Conservation (phyloP, 2,888 invertebrate genomes). For the Gortyna flavago region DNA sequence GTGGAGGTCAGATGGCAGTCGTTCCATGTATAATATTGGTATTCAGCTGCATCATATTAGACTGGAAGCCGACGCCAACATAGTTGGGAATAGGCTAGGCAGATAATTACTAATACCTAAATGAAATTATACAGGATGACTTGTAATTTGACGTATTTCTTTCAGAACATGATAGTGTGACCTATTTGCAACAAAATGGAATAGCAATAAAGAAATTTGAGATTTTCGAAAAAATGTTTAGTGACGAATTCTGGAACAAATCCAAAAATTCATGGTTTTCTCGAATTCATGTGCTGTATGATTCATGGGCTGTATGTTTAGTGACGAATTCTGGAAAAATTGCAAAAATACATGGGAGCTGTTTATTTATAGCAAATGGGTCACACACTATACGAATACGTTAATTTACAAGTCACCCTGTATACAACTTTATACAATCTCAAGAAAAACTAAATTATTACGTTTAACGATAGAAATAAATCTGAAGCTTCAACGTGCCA, state of each 20-base stretch:
- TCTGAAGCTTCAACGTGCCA: background rate
- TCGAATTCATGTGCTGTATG: too few species aligned
- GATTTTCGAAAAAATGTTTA: background rate
- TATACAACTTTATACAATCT: background rate
- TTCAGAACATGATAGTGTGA: background rate
- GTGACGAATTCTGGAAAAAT: too few species aligned
- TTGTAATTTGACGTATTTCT: background rate
- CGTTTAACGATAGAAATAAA: background rate
- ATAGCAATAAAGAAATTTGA: background rate
- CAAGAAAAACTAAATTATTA: background rate
- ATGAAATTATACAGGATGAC: background rate
- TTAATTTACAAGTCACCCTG: background rate
- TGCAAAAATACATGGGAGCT: too few species aligned
- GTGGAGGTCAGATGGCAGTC: too few species aligned
- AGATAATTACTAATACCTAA: too few species aligned
- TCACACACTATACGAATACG: background rate
- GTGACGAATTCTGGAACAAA: too few species aligned
- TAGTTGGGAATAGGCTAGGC: too few species aligned
- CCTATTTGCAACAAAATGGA: background rate
- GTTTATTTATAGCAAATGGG: background rate
- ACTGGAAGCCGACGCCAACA: too few species aligned
- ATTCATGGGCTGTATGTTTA: too few species aligned
- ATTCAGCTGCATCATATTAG: too few species aligned
- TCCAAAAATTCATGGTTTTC: too few species aligned
- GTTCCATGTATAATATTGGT: too few species aligned